Evolutionary conservation across 2,888 invertebrate species (phyloP), one percentile per base, ranked within the genome.

Genomic region (Luperina nickerlii): DNA sequence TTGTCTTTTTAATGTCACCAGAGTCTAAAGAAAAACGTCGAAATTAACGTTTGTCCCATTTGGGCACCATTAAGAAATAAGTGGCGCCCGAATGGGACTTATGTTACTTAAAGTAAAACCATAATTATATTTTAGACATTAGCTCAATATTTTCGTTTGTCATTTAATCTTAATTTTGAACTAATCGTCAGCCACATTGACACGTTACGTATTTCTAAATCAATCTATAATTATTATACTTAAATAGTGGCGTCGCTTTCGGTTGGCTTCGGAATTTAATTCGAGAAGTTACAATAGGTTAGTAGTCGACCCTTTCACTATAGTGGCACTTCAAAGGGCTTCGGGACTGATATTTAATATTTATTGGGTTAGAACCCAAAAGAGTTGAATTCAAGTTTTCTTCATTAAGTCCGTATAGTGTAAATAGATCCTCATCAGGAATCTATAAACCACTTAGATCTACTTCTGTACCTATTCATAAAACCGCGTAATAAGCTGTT

Each of bases 201-300:
- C 27, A 67, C 3, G 20, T 76, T 38, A 76, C 18, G 42, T 70
- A 42, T 81, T 51, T n/a, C 45, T 69, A 82, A 71, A 75, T 77
- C 81, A 24, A 74, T 42, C n/a, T 66, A 73, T 72, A 74, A 77
- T 80, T 79, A 82, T 78, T 74, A 79, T 69, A 79, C 67, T 72
- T 71, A 75, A 82, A 82, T 81, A 84, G 79, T 66, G 71, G 78
- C 74, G 69, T 86, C 79, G 54, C 27, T 78, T 80, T 84, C 51
- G 89, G 87, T 93, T 90, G 87, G 82, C 90, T 90, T 89, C 89
- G 94, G 94, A 94, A 95, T 95, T 94, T 95, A 93, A 94, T 95
- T 94, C 92, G 89, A 90, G 90, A 93, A 94, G 92, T 94, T 94
- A 94, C 94, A 93, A 94, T 94, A 91, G 92, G 92, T 91, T 92